Percentiles rank a stretch among this genome's conserved stretches.
Conservation (phyloP, 2,113 vertebrate species). For the Phyllopteryx taeniolatus region DNA sequence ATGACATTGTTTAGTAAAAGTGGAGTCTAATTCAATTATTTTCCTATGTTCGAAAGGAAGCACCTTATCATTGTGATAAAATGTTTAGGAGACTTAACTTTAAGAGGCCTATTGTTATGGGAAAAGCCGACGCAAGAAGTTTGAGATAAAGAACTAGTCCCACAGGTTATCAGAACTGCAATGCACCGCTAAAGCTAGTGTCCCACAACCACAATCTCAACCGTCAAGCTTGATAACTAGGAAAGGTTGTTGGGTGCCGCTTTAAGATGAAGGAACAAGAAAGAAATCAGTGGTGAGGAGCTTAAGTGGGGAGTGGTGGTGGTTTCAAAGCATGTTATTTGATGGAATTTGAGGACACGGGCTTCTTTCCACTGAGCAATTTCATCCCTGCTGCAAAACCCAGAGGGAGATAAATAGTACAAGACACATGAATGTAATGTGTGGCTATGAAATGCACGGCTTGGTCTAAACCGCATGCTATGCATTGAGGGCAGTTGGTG, state of each 20-base stretch:
- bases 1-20: no score
- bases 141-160: constrained; percentile 51
- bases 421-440: constrained; percentile 3
- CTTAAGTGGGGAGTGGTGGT: constrained; percentile 10
- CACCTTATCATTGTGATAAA: background rate
- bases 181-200: background rate
- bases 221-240: background rate
- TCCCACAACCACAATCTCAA: background rate
- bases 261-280: background rate
- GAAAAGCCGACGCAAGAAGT: constrained; percentile 12
- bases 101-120: constrained; percentile 27
- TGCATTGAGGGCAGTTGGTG: constrained; percentile 5
- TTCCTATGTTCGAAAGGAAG: no score
- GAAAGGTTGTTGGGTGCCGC: background rate
- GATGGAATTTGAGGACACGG: constrained; percentile 64
- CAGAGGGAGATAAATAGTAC: constrained; percentile 23
- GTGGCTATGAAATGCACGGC: constrained; percentile 18
- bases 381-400: constrained; percentile 48
- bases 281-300: constrained; percentile 15
- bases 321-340: constrained; percentile 54
- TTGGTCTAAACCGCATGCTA: constrained; percentile 19
- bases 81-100: background rate
- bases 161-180: constrained; percentile 43
- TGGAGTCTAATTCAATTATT: no score
- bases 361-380: constrained; percentile 36